A percentile compares a stretch with the other conserved stretches of the same genome.
Evolutionary conservation across 2,113 vertebrate genomes (phyloP).

Genomic region (Thomomys bottae): DNA sequence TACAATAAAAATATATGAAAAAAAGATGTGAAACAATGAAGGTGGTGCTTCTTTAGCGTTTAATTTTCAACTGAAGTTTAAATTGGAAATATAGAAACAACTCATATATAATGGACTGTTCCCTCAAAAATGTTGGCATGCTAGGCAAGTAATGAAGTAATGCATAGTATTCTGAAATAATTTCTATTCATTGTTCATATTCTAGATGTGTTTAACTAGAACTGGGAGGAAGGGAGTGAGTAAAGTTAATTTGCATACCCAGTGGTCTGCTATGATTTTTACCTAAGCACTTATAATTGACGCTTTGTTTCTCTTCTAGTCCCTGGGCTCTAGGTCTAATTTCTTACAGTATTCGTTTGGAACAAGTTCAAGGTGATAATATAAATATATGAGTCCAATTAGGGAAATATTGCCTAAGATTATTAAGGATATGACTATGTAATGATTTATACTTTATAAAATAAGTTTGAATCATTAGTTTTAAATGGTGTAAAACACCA

Average conservation of each 20-base stretch:
- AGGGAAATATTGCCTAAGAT: not conserved
- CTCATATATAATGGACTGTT: not conserved
- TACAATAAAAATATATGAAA: no score
- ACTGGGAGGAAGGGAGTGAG: not conserved
- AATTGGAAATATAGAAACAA: not conserved
- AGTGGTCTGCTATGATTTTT: not conserved
- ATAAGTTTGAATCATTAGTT: not conserved
- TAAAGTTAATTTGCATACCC: not conserved
- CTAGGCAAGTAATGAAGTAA: not conserved
- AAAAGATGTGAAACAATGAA: slow-evolving; percentile 25
- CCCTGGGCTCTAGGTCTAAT: not conserved
- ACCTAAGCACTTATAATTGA: not conserved
- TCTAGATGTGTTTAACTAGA: not conserved
- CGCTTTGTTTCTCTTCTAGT: not conserved
- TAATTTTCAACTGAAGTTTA: not conserved
- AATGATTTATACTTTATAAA: not conserved
- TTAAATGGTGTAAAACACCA: not conserved
- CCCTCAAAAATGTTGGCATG: not conserved
- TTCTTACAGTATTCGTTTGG: not conserved
- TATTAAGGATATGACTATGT: not conserved
- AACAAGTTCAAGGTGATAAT: not conserved
- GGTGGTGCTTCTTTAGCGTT: not conserved
- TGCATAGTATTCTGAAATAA: not conserved
- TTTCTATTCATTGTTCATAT: not conserved
- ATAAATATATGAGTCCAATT: not conserved